These are phyloP conservation scores for Clusia tigrina DNA, from an alignment of 2,888 invertebrate species.

Conservation along the genomic window DNA sequence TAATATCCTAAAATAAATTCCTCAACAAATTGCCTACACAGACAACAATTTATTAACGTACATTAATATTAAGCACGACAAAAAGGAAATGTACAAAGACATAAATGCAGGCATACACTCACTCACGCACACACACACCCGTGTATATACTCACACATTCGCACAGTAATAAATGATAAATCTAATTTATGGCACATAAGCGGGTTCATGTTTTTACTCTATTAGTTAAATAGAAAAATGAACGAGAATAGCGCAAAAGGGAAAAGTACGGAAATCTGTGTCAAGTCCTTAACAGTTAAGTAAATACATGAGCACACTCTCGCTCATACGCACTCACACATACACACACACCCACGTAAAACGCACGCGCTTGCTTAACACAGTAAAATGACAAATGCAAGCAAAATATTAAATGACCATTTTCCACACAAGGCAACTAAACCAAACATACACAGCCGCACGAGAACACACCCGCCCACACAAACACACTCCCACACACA, in stretches of 20 bases:
- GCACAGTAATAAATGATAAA: constrained; percentile 17
- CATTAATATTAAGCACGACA: background rate
- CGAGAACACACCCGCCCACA: constrained; percentile 14
- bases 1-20: background rate
- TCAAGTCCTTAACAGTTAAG: constrained; percentile 1
- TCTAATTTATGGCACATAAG: constrained; percentile 25
- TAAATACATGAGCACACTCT: constrained; percentile 13
- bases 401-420: constrained; percentile 7
- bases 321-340: background rate
- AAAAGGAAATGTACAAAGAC: background rate
- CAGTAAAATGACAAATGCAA: constrained; percentile 6
- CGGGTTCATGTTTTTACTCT: constrained; percentile 14
- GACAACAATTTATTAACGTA: constrained; percentile 20
- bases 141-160: background rate
- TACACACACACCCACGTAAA: background rate
- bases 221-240: constrained; percentile 7
- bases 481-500: constrained; percentile 9
- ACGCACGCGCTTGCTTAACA: background rate
- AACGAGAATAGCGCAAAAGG: background rate
- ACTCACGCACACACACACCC: background rate
- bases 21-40: constrained; percentile 1
- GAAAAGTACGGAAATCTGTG: constrained; percentile 3
- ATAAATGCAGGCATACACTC: background rate
- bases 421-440: too few relatives aligned
- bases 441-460: too few relatives aligned